These are phyloP conservation scores for Enteromius paludinosus DNA, from an alignment of 2,797 vertebrate genomes.

Conservation along the genomic window DNA sequence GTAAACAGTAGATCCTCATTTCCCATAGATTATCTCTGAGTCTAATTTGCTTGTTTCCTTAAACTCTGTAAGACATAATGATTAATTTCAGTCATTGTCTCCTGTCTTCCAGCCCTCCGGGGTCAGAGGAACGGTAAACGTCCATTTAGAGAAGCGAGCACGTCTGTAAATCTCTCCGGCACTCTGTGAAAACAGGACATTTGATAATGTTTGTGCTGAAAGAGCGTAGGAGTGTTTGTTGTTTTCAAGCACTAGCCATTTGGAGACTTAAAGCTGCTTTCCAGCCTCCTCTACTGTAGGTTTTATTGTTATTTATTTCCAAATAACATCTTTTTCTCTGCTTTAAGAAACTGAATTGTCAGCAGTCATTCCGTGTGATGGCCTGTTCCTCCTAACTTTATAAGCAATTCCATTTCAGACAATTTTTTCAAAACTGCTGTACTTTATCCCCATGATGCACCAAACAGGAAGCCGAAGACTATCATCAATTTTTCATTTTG, in stretches of 20 bases:
- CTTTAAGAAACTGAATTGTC: constrained; percentile 28
- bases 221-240: constrained; percentile 29
- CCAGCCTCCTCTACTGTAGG: background rate
- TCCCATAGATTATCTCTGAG: background rate
- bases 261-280: constrained; percentile 43
- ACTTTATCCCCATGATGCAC: background rate
- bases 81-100: constrained; percentile 8
- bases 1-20: background rate
- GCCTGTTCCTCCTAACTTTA: constrained; percentile 20
- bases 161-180: constrained; percentile 2
- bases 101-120: background rate
- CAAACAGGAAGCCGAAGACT: background rate
- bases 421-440: constrained; percentile 2
- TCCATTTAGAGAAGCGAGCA: constrained; percentile 6
- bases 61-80: constrained; percentile 1
- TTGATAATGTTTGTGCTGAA: constrained; percentile 32
- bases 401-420: constrained; percentile 36
- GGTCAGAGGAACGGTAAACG: background rate
- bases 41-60: constrained; percentile 23
- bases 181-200: constrained; percentile 3
- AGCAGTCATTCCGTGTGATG: constrained; percentile 17
- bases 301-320: constrained; percentile 26
- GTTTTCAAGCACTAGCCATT: constrained; percentile 30
- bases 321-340: constrained; percentile 5
- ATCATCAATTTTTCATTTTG: background rate